Evolutionary conservation across 2,113 vertebrate species (phyloP).

Genomic region (Sinocyclocheilus anophthalmus): DNA sequence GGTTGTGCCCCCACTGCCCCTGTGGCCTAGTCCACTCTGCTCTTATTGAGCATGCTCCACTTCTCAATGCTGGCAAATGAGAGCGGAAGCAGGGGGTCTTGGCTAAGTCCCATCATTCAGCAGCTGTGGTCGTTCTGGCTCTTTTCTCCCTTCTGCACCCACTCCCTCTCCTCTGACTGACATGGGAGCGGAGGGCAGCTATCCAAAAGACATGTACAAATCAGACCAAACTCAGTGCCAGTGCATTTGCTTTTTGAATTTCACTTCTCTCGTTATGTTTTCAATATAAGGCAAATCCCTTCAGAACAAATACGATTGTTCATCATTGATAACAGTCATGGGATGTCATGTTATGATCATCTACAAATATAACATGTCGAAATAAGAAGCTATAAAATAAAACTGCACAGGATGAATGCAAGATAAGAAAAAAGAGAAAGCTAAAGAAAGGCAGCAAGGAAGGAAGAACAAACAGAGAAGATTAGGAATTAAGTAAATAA

Average conservation of each 20-base stretch:
- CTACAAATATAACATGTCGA: not conserved
- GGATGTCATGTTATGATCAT: not conserved
- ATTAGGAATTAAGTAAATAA: no score
- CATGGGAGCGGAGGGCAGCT: constrained; percentile 21
- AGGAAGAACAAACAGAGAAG: no score
- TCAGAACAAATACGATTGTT: not conserved
- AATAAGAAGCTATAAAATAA: not conserved
- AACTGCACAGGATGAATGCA: not conserved
- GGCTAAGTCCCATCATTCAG: constrained; percentile 55
- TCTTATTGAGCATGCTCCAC: constrained; percentile 62
- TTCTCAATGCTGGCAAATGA: constrained; percentile 66
- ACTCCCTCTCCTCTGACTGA: constrained; percentile 23
- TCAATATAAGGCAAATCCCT: not conserved
- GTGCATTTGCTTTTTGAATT: not conserved
- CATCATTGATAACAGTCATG: not conserved
- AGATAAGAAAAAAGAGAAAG: not conserved
- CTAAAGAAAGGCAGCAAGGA: no score
- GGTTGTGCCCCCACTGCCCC: constrained; percentile 74
- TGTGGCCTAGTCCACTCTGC: constrained; percentile 67
- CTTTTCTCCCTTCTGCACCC: constrained; percentile 37
- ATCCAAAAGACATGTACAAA: constrained; percentile 8
- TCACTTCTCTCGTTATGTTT: not conserved
- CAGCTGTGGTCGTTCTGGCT: constrained; percentile 58
- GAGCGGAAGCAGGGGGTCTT: constrained; percentile 54
- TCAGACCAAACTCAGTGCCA: constrained; percentile 8